A percentile compares a stretch with the other conserved stretches of the same genome.
These are phyloP conservation scores for Oryzias curvinotus DNA, from an alignment of 2,113 vertebrate genomes.

Conservation along the genomic window DNA sequence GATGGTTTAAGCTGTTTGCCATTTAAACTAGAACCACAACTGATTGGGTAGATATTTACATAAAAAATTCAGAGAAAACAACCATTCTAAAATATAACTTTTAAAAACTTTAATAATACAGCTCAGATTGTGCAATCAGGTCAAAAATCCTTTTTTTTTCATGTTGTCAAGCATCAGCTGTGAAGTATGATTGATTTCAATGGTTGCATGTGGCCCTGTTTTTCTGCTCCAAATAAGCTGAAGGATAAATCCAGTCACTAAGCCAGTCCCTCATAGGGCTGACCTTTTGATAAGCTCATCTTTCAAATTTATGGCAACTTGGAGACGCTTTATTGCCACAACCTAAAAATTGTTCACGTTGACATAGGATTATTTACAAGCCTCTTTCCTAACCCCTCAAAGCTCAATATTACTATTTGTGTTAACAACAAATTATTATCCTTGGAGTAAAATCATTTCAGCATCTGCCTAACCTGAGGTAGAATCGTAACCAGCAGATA, in stretches of 20 bases:
- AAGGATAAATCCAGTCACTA: slow-evolving; percentile 68
- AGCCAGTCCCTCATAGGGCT: slow-evolving; percentile 63
- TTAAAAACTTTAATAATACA: too few species aligned
- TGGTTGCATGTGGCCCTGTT: slow-evolving; percentile 49
- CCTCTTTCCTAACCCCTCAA: slow-evolving; percentile 46
- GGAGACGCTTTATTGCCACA: slow-evolving; percentile 66
- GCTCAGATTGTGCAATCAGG: too few species aligned
- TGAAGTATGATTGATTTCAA: slow-evolving; percentile 61
- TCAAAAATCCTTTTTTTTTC: slow-evolving; percentile 17
- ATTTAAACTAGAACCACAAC: too few species aligned
- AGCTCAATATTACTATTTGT: slow-evolving; percentile 57
- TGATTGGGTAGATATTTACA: too few species aligned
- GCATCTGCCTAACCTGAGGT: slow-evolving; percentile 38
- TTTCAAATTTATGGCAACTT: slow-evolving; percentile 64
- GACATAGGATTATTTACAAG: slow-evolving; percentile 69
- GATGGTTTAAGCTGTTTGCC: too few species aligned
- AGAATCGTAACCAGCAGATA: slow-evolving; percentile 24
- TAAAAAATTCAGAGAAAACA: too few species aligned
- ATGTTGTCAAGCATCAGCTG: slow-evolving; percentile 51
- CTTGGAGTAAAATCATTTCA: slow-evolving; percentile 51
- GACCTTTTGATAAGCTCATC: slow-evolving; percentile 74
- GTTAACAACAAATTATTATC: slow-evolving; percentile 57
- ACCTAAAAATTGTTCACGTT: slow-evolving; percentile 65
- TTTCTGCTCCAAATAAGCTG: slow-evolving; percentile 73
- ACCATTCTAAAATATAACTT: too few species aligned